phyloP scores from a whole-genome alignment of 2,797 vertebrate genomes.

The Chiroxiphia lanceolata region DNA sequence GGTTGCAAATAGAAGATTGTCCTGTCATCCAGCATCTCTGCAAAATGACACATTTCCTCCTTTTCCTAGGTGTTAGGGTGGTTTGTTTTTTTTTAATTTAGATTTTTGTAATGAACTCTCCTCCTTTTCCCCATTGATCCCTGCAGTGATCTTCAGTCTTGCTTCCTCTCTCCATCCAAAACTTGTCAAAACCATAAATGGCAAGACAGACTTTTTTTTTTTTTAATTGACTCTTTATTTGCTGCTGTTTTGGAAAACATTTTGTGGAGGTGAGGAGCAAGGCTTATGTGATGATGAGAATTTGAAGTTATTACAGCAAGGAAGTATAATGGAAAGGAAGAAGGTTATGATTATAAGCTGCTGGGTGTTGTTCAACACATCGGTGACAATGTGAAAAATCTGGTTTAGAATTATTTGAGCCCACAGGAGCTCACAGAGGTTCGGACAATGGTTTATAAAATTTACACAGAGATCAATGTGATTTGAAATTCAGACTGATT shows the following conservation, averaged over 20 bases:
- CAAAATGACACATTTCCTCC: background rate
- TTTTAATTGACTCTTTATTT: background rate
- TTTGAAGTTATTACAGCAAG: background rate
- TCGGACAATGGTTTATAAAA: slow-evolving; percentile 40
- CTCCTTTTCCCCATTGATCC: background rate
- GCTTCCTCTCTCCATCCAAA: background rate
- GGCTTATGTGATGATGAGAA: background rate
- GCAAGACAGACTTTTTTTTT: background rate
- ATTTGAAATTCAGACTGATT: slow-evolving; percentile 61
- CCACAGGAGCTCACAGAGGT: background rate
- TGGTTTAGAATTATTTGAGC: slow-evolving; percentile 48
- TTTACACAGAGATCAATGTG: slow-evolving; percentile 48
- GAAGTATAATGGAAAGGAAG: background rate
- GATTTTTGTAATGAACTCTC: background rate
- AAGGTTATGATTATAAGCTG: background rate
- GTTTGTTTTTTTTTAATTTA: background rate
- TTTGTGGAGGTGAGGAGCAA: background rate
- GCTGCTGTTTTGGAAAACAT: background rate
- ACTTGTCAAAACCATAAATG: background rate
- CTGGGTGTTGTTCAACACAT: background rate
- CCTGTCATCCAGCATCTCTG: background rate
- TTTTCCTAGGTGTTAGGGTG: background rate
- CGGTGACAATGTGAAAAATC: slow-evolving; percentile 31
- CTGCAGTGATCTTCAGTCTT: background rate
- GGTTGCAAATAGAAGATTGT: background rate